Conservation (phyloP, 2,888 invertebrate genomes). For the Pterobdella sp. region DNA sequence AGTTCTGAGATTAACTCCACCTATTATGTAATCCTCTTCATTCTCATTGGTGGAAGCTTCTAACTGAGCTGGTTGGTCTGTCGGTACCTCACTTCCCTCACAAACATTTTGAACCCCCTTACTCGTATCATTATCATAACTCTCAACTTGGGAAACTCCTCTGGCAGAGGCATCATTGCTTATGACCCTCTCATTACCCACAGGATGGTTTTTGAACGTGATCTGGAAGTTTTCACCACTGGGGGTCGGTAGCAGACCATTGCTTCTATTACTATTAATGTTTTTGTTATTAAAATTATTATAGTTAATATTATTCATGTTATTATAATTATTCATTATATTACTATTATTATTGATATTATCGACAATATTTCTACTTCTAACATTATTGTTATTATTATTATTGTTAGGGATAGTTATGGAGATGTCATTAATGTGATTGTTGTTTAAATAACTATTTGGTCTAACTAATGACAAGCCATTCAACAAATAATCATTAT, state of each 20-base stretch:
- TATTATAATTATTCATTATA: background rate
- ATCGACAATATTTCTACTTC: constrained; percentile 1
- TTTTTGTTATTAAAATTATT: constrained; percentile 1
- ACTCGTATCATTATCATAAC: background rate
- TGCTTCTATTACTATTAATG: constrained; percentile 10
- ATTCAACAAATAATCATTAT: background rate
- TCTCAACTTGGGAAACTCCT: too few species aligned
- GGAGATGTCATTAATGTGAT: constrained; percentile 3
- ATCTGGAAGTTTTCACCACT: background rate
- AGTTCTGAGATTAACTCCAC: constrained; percentile 49
- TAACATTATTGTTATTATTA: constrained; percentile 22
- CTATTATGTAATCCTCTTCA: constrained; percentile 16
- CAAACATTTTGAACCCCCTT: background rate
- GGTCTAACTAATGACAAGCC: background rate
- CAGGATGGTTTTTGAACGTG: background rate
- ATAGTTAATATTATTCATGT: constrained; percentile 15
- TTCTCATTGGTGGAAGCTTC: background rate
- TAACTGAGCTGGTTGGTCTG: background rate
- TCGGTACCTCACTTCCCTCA: background rate
- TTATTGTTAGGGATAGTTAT: constrained; percentile 9
- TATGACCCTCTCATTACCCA: background rate
- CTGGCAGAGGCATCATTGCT: background rate
- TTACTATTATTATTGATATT: constrained; percentile 20
- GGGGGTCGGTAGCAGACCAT: background rate
- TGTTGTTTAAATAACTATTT: constrained; percentile 17